Evolutionary conservation across 1,140 invertebrate species (phyloP).

Genomic region (Holcopasites calliopsidis): DNA sequence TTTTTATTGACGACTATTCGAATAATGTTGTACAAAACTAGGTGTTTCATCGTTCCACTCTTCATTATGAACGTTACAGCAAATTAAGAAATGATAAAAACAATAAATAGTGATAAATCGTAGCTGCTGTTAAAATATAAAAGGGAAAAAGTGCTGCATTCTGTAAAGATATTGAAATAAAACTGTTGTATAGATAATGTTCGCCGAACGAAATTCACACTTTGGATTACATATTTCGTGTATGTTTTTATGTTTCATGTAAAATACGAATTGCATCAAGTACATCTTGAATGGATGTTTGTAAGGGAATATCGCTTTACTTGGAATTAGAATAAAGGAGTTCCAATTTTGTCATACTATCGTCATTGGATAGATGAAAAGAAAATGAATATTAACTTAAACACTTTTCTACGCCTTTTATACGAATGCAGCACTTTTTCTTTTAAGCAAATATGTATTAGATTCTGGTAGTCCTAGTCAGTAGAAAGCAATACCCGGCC

Average conservation of each 20-base stretch:
- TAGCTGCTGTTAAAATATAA: constrained; percentile 57
- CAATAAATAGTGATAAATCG: constrained; percentile 62
- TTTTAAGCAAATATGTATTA: constrained; percentile 54
- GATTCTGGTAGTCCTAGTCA: constrained; percentile 58
- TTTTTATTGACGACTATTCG: constrained; percentile 45
- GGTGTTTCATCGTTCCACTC: constrained; percentile 61
- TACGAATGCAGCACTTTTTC: constrained; percentile 65
- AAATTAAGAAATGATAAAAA: constrained; percentile 64
- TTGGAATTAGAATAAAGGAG: background rate
- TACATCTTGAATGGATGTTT: constrained; percentile 14
- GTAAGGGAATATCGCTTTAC: constrained; percentile 25
- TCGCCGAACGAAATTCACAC: constrained; percentile 41
- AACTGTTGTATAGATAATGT: constrained; percentile 46
- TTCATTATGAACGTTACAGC: constrained; percentile 58
- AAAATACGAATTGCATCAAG: constrained; percentile 25
- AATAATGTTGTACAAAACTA: constrained; percentile 63
- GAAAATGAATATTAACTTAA: constrained; percentile 35
- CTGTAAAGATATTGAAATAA: constrained; percentile 59
- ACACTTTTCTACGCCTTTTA: constrained; percentile 59
- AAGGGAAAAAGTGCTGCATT: constrained; percentile 65
- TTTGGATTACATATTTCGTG: constrained; percentile 43
- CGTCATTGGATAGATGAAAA: constrained; percentile 26
- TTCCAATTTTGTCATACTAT: constrained; percentile 35
- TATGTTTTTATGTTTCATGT: constrained; percentile 45
- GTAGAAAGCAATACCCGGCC: constrained; percentile 73